A percentile compares a stretch with the other conserved stretches of the same genome.
These are phyloP conservation scores for Sylvia borin DNA, from an alignment of 2,797 vertebrate genomes.

Conservation along the genomic window DNA sequence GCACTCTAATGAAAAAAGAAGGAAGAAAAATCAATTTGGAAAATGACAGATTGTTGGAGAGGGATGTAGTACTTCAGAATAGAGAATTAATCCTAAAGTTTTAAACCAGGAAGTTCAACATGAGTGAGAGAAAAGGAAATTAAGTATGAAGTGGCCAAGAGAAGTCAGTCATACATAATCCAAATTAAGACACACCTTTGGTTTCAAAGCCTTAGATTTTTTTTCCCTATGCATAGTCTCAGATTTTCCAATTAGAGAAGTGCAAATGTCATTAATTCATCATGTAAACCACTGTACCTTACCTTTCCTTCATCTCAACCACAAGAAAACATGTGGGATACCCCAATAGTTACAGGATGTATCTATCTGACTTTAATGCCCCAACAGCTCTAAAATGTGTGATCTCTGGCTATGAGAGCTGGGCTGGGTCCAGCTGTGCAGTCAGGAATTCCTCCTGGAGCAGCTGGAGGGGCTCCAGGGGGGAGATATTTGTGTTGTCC, in stretches of 20 bases:
- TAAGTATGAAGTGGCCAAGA: background rate
- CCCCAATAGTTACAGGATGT: background rate
- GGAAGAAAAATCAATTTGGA: background rate
- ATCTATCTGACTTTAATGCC: background rate
- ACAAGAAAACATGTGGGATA: background rate
- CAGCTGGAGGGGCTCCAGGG: too few relatives aligned
- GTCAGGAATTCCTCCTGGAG: background rate
- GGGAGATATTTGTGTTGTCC: accelerated
- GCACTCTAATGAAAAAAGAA: background rate
- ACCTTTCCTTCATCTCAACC: background rate
- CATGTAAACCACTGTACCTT: background rate
- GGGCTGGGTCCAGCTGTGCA: background rate
- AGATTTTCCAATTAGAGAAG: background rate
- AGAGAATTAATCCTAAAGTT: background rate
- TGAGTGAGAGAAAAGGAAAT: background rate
- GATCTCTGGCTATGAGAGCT: background rate
- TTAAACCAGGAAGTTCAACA: background rate
- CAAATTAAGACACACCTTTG: background rate
- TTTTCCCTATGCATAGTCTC: background rate
- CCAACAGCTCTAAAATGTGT: background rate
- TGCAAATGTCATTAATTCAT: background rate
- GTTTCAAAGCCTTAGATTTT: background rate
- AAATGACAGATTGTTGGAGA: background rate
- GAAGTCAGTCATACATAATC: background rate
- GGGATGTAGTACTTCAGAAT: background rate